These are phyloP conservation scores for Thaleichthys pacificus DNA, from an alignment of 2,797 vertebrate genomes.

Conservation along the genomic window DNA sequence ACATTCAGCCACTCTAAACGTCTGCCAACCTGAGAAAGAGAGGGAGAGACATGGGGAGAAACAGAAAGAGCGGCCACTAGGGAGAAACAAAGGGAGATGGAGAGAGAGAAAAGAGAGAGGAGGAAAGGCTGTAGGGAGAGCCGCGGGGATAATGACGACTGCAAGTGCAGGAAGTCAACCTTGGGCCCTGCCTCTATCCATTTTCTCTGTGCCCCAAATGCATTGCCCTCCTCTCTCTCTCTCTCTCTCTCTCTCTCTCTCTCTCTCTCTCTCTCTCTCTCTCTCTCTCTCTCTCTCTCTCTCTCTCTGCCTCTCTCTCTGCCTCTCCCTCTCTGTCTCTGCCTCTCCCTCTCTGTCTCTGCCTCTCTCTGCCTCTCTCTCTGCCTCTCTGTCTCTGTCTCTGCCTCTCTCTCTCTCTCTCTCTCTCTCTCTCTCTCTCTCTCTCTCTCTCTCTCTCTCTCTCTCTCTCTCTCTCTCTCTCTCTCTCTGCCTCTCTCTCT, in stretches of 20 bases:
- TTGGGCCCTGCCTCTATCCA: conserved; percentile 42
- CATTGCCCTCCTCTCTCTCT: conserved; percentile 11
- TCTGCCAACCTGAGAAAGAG: conserved; percentile 17
- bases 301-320: not conserved
- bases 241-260: conserved; percentile 10
- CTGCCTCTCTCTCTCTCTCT: conserved; percentile 16
- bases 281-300: conserved; percentile 10
- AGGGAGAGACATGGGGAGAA: not conserved
- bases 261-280: conserved; percentile 23
- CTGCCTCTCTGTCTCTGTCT: not conserved
- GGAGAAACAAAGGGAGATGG: not conserved
- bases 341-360: not conserved
- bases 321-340: not conserved
- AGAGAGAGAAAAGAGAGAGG: conserved; percentile 9
- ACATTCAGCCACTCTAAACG: conserved; percentile 18
- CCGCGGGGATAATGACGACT: conserved; percentile 33
- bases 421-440: not conserved
- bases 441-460: conserved; percentile 18
- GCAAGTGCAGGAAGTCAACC: conserved; percentile 50
- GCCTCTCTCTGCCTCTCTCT: conserved; percentile 16
- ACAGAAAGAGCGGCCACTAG: not conserved
- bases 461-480: not conserved
- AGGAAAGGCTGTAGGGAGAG: conserved; percentile 30
- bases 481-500: too few relatives aligned
- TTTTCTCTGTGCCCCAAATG: conserved; percentile 18